Base-by-base conservation (phyloP, 2,888 invertebrate species). In the Oasisia sp. region DNA sequence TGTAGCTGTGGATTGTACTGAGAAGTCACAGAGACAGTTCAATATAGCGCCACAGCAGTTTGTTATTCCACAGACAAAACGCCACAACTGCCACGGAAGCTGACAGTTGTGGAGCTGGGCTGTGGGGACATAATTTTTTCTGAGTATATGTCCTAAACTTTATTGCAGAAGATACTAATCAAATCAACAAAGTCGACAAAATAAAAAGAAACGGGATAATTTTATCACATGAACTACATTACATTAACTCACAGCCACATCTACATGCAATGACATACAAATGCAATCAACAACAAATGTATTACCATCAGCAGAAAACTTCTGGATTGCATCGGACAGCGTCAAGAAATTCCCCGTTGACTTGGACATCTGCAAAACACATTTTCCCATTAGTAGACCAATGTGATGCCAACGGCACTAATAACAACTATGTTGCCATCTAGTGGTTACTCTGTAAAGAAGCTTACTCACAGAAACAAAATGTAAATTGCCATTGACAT, bases 291-390 rank as follows among this genome's bases (percentile, higher is more conserved):
- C 7, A 74, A 27, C 74, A 74, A 74, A 3, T 74, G 27, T 74
- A 74, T 94, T 94, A 92, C 99, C 99, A 96, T 99, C 99, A 0
- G 99, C 99, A 92, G 99, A 99, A 96, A 98, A 99, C 96, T 98
- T 99, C 32, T 98, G 97, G 9, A 99, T 97, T 14, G 99, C 98
- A 95, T 99, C 99, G 14, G 97, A 96, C 0, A 99, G 97, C 0
- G 99, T 99, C 94, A 99, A 96, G 97, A 99, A 99, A 96, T 99
- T 99, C 0, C 99, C 99, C 58, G 99, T 99, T 0, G 99, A 99
- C 96, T 99, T 99, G 0, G 99, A 99, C 99, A 99, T 99, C 97
- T 97, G 94, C 27, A 94, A 93, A 32, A 74, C 14, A n/a, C 1
- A 74, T 14, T 27, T 74, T 2, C n/a, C 74, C 2, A n/a, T 74